Percentiles rank a stretch among this genome's conserved stretches.
Conservation (phyloP, 1,140 invertebrate species). For the Polyergus mexicanus region DNA sequence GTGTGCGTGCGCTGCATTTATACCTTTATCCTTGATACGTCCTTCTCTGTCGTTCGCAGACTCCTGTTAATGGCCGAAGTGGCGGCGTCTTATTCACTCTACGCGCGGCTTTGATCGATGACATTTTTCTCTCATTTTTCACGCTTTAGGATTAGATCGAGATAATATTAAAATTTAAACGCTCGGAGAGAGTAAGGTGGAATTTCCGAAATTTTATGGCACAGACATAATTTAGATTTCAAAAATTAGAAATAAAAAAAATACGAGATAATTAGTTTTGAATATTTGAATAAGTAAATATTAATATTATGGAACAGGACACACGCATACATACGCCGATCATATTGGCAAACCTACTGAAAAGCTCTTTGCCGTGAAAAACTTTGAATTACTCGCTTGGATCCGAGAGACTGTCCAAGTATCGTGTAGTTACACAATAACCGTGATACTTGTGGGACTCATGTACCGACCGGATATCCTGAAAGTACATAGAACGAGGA, state of each 20-base stretch:
- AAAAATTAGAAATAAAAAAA: not conserved
- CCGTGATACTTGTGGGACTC: conserved; percentile 61
- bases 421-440: conserved; percentile 73
- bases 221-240: not conserved
- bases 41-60: conserved; percentile 56
- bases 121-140: conserved; percentile 48
- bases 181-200: not conserved
- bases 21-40: conserved; percentile 53
- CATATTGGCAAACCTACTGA: conserved; percentile 63
- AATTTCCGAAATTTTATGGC: not conserved
- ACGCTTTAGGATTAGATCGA: conserved; percentile 19
- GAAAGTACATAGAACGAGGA: conserved; percentile 51
- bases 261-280: not conserved
- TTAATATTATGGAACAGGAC: conserved; percentile 11
- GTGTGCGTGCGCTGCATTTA: conserved; percentile 59
- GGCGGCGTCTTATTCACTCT: conserved; percentile 58
- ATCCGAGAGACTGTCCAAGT: conserved; percentile 65
- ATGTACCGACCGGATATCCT: conserved; percentile 23
- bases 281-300: not conserved
- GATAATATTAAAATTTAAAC: not conserved
- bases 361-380: conserved; percentile 39
- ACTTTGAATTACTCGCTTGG: conserved; percentile 51
- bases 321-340: not conserved
- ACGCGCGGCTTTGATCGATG: conserved; percentile 38
- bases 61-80: conserved; percentile 59